Conservation (phyloP, 2,797 vertebrate genomes). For the Platyrinchus mystaceus region DNA sequence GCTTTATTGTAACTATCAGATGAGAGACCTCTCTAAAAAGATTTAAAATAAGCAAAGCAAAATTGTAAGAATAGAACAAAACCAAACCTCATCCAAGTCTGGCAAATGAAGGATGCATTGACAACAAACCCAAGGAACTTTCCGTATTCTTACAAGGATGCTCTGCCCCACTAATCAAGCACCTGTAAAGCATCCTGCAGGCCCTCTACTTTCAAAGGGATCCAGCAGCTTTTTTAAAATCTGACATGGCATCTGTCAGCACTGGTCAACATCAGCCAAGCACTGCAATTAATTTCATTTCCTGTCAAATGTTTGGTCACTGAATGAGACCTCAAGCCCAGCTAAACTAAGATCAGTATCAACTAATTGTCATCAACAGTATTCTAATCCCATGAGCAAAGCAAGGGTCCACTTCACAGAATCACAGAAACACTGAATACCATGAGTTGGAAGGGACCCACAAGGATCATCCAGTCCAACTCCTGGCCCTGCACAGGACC, state of each 20-base stretch:
- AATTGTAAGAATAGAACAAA: background rate
- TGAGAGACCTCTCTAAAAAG: background rate
- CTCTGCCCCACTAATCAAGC: background rate
- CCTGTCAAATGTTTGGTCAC: background rate
- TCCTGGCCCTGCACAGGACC: background rate
- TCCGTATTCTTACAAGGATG: background rate
- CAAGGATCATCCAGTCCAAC: background rate
- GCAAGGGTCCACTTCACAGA: background rate
- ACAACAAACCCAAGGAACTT: background rate
- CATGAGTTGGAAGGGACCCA: background rate
- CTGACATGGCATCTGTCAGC: slow-evolving; percentile 30
- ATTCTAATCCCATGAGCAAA: background rate
- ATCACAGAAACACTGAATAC: background rate
- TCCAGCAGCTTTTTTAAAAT: background rate
- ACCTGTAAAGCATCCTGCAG: slow-evolving; percentile 20
- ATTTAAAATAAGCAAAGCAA: background rate
- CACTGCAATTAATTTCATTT: slow-evolving; percentile 40
- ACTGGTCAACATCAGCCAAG: background rate
- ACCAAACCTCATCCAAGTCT: background rate
- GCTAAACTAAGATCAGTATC: background rate
- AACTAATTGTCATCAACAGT: background rate
- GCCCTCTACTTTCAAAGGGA: background rate
- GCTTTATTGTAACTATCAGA: background rate
- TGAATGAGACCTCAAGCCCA: background rate
- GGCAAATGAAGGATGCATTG: background rate